Evolutionary conservation across 1,140 invertebrate species (phyloP).

Genomic region (Oryctes rhinoceros): DNA sequence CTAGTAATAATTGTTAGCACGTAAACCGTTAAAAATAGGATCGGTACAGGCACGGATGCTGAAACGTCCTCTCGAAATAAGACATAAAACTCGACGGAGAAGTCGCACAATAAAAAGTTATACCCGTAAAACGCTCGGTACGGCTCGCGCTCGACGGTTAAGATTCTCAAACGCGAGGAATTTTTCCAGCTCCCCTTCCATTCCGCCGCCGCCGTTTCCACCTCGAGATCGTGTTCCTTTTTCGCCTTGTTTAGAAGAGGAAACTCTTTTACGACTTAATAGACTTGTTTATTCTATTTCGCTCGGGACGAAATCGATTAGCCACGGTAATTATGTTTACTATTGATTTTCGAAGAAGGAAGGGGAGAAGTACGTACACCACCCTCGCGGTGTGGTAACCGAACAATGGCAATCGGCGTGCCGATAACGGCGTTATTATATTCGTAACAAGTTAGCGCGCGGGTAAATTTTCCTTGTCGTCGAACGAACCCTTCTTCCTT

Average conservation of each 20-base stretch:
- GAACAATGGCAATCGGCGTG: no score
- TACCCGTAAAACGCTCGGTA: not conserved
- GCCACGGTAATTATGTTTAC: constrained; percentile 5
- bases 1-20: no score
- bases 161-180: not conserved
- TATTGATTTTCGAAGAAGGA: not conserved
- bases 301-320: not conserved
- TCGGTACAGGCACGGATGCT: no score
- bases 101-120: constrained; percentile 15
- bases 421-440: no score
- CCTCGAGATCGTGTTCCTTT: not conserved
- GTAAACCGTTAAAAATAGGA: no score
- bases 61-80: not conserved
- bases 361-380: not conserved
- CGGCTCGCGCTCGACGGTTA: not conserved
- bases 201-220: not conserved
- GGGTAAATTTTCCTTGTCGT: no score
- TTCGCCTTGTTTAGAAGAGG: not conserved
- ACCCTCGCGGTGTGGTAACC: no score
- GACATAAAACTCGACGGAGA: not conserved
- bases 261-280: constrained; percentile 22
- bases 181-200: not conserved
- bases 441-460: no score
- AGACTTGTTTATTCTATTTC: constrained; percentile 9
- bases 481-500: no score